phyloP scores from a whole-genome alignment of 2,888 invertebrate genomes.

The Coleophora flavipennella region DNA sequence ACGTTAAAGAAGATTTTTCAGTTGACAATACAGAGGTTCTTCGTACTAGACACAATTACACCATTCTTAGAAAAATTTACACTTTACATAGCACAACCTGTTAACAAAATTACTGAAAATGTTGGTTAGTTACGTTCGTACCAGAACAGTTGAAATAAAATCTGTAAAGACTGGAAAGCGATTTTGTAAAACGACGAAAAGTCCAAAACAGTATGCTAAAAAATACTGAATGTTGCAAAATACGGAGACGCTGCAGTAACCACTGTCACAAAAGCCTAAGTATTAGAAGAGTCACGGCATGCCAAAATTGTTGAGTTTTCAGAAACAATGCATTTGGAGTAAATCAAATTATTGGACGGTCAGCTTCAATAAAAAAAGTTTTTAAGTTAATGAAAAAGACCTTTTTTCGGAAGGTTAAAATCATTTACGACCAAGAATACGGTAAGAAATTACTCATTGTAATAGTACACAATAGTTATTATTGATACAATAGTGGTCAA shows the following conservation, averaged over 20 bases:
- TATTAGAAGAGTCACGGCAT: slow-evolving; percentile 6
- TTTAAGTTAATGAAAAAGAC: slow-evolving; percentile 32
- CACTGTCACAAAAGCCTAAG: slow-evolving; percentile 10
- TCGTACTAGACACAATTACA: slow-evolving; percentile 11
- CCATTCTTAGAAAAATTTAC: slow-evolving; percentile 14
- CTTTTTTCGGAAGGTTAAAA: slow-evolving; percentile 33
- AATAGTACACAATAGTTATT: no score
- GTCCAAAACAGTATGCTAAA: slow-evolving; percentile 24
- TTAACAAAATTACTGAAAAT: slow-evolving; percentile 18
- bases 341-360: slow-evolving; percentile 12
- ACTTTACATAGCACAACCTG: slow-evolving; percentile 21
- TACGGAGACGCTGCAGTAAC: slow-evolving; percentile 22
- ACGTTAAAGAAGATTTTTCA: slow-evolving; percentile 12
- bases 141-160: slow-evolving; percentile 22
- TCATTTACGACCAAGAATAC: slow-evolving; percentile 32
- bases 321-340: slow-evolving; percentile 28
- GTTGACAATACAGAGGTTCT: slow-evolving; percentile 24
- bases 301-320: slow-evolving; percentile 28
- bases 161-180: slow-evolving; percentile 29
- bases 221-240: slow-evolving; percentile 16
- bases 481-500: no score
- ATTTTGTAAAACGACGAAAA: slow-evolving; percentile 30
- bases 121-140: slow-evolving; percentile 6
- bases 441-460: slow-evolving; percentile 20
- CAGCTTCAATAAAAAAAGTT: slow-evolving; percentile 13